Conservation (phyloP, 2,797 vertebrate species). For the Emys orbicularis region DNA sequence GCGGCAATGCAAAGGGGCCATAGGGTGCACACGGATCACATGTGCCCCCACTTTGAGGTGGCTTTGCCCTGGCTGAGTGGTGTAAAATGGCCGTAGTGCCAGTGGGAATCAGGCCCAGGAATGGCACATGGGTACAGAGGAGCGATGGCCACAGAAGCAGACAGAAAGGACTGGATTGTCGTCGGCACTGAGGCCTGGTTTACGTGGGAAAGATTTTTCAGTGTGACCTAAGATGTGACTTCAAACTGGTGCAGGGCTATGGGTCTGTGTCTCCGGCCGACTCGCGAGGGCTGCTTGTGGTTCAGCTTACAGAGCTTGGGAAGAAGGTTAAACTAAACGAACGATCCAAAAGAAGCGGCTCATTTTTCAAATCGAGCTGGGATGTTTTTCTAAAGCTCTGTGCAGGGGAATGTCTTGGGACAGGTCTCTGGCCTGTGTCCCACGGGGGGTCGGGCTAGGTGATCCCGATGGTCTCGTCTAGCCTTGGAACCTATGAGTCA, state of each 20-base stretch:
- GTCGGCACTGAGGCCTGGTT: neutral
- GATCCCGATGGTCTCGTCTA: neutral
- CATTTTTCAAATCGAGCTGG: neutral
- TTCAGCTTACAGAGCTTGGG: neutral
- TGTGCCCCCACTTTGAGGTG: neutral
- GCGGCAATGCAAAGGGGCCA: neutral
- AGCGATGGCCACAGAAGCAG: neutral
- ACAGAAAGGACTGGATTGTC: neutral
- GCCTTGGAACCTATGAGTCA: neutral
- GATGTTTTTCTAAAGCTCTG: neutral
- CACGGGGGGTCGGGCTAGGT: neutral
- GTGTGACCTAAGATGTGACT: neutral
- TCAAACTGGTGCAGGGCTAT: neutral
- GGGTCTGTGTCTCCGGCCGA: fast-evolving
- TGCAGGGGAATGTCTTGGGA: neutral
- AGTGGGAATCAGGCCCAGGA: neutral
- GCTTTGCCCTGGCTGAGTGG: neutral
- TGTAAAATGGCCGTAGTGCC: neutral
- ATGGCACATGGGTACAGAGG: neutral
- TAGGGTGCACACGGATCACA: neutral
- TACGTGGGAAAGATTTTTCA: neutral
- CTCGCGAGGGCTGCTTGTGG: fast-evolving
- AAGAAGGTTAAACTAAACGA: neutral
- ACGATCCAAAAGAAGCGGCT: neutral
- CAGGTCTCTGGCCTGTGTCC: neutral